phyloP scores from a whole-genome alignment of 2,797 vertebrate species.

The Pagetopsis macropterus region DNA sequence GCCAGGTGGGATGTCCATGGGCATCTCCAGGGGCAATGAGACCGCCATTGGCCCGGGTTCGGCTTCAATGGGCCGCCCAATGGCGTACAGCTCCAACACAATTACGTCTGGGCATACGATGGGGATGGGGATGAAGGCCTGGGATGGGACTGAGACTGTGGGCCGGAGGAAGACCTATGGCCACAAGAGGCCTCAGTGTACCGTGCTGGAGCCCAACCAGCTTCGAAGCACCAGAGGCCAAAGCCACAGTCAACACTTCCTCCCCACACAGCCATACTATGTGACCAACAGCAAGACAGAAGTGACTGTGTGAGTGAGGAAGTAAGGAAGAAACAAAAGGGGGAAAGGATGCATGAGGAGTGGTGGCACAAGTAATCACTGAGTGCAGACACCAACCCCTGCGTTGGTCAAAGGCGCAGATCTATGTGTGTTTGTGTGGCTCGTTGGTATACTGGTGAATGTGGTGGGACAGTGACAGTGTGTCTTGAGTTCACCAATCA shows the following conservation, averaged over 20 bases:
- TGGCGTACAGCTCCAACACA: constrained; percentile 78
- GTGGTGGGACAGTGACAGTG: constrained; percentile 40
- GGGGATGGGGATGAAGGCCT: constrained; percentile 85
- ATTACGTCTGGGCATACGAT: constrained; percentile 67
- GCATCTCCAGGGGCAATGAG: constrained; percentile 69
- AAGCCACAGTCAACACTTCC: constrained; percentile 90
- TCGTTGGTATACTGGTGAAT: constrained; percentile 46
- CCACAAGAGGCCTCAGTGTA: constrained; percentile 89
- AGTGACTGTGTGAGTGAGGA: constrained; percentile 93
- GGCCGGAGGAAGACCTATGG: constrained; percentile 90
- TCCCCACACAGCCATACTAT: constrained; percentile 97
- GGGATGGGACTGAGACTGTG: constrained; percentile 93
- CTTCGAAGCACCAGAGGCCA: constrained; percentile 86
- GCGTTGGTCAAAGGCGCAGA: constrained; percentile 47
- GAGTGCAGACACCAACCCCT: constrained; percentile 46
- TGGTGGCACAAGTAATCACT: constrained; percentile 63
- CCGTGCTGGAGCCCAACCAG: constrained; percentile 89
- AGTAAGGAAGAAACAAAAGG: constrained; percentile 20
- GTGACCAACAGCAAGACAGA: constrained; percentile 99
- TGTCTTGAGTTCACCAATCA: constrained; percentile 55
- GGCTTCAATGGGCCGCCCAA: constrained; percentile 83
- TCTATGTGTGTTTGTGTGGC: constrained; percentile 68
- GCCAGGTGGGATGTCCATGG: constrained; percentile 76
- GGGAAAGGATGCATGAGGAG: constrained; percentile 67
- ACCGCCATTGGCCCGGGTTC: constrained; percentile 64